Conservation (phyloP, 2,113 vertebrate species). For the Empidonax alnorum region DNA sequence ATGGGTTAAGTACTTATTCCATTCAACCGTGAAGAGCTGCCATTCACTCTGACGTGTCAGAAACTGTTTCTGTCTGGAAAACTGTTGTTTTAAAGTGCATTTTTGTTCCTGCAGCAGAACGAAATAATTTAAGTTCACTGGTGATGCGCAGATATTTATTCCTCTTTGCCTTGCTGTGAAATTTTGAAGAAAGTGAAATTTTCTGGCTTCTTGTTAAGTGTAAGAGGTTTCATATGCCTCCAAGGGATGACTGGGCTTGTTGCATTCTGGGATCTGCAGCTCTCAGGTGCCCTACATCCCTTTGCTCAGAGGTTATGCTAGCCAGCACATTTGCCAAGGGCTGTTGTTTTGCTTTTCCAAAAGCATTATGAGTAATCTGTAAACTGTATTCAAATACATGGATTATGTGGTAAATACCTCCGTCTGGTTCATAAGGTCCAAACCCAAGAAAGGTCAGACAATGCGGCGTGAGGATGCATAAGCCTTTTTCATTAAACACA, state of each 20-base stretch:
- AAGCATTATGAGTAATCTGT: neutral
- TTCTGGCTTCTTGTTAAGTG: neutral
- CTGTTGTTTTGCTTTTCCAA: slow-evolving; percentile 23
- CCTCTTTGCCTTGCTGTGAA: neutral
- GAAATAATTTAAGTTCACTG: neutral
- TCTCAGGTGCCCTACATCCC: neutral
- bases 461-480: neutral
- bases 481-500: slow-evolving; percentile 44
- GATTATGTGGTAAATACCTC: neutral
- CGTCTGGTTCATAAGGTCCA: neutral
- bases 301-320: neutral
- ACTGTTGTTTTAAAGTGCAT: neutral
- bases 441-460: neutral
- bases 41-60: neutral
- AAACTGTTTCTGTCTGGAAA: neutral
- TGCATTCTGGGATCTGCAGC: neutral
- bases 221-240: neutral
- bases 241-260: neutral
- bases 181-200: neutral
- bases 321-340: neutral
- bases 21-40: neutral
- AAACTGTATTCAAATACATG: neutral
- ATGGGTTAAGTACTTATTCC: neutral
- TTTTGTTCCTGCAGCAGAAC: neutral
- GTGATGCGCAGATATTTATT: neutral